Evolutionary conservation across 2,797 vertebrate genomes (phyloP), one percentile per base, ranked within the genome.

Genomic region (Rhinichthys osculus): DNA sequence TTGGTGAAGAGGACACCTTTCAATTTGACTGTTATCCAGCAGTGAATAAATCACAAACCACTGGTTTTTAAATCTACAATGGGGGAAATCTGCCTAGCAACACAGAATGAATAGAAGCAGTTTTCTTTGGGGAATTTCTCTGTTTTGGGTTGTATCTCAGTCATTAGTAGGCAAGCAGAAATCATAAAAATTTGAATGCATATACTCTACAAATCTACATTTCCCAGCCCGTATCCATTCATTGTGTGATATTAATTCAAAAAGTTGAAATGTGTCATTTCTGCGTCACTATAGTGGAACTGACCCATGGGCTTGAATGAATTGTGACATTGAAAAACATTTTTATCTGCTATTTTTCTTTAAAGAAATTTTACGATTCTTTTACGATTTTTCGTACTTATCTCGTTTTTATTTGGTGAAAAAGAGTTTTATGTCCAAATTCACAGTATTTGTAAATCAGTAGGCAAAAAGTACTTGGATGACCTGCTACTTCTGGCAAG

Each of bases 1-100:
- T 70, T 38, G 33, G 9, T 70, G 79, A 54, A 38, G 33, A 81
- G 64, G 64, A 71, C 33, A 71, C 35, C 23, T 82, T 72, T 71
- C n/a, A 70, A 38, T 72, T 72, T 59, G 67, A 38, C 67, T 57
- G 33, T 57, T 72, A 59, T 82, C 33, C 35, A 57, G 80, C 47
- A 13, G 23, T 42, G 67, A 82, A 82, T 14, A 35, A 82, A 52
- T 71, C 47, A 57, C 8, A 57, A 40, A 57, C 50, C 38, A 6
- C 50, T 23, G 27, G 2, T 54, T 66, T 66, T 30, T 47, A 33
- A 33, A 81, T 81, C 19, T 23, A 10, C 17, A 77, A 52, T 2
- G 3, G 19, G 33, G 67, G 30, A 78, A 71, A 71, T 71, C 80
- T 71, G 67, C 80, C 66, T 82, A 54, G 80, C 66, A 82, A 71